These are phyloP conservation scores for Protobothrops mucrosquamatus DNA, from an alignment of 2,113 vertebrate genomes.

Conservation along the genomic window DNA sequence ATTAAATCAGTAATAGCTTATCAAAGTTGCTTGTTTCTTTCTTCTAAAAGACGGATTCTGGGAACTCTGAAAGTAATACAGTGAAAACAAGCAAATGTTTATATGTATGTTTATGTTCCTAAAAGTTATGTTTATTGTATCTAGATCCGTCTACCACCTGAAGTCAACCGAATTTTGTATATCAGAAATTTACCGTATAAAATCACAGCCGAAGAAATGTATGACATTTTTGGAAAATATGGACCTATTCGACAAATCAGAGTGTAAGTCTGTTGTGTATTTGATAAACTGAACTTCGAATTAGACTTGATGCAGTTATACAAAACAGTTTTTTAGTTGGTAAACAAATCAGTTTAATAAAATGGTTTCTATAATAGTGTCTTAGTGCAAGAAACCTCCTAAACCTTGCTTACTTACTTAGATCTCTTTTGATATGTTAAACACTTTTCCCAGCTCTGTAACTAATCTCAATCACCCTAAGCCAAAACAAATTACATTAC, in stretches of 20 bases:
- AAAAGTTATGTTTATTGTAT: background rate
- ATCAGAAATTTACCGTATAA: conserved; percentile 96
- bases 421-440: background rate
- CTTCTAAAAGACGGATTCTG: background rate
- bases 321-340: background rate
- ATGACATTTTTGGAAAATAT: conserved; percentile 99
- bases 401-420: background rate
- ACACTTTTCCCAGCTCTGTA: background rate
- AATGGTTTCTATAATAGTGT: background rate
- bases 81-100: background rate
- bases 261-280: conserved; percentile 80
- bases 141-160: conserved; percentile 95
- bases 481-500: background rate
- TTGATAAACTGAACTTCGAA: background rate
- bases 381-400: background rate
- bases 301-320: background rate
- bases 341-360: background rate
- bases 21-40: background rate
- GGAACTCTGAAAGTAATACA: background rate
- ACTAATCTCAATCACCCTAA: background rate
- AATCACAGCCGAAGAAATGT: conserved; percentile 99
- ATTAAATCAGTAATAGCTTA: background rate
- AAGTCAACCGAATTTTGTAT: conserved; percentile 96
- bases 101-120: background rate
- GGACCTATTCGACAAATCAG: conserved; percentile 97